phyloP scores from a whole-genome alignment of 2,888 invertebrate genomes.

The Drosophila mimetica region DNA sequence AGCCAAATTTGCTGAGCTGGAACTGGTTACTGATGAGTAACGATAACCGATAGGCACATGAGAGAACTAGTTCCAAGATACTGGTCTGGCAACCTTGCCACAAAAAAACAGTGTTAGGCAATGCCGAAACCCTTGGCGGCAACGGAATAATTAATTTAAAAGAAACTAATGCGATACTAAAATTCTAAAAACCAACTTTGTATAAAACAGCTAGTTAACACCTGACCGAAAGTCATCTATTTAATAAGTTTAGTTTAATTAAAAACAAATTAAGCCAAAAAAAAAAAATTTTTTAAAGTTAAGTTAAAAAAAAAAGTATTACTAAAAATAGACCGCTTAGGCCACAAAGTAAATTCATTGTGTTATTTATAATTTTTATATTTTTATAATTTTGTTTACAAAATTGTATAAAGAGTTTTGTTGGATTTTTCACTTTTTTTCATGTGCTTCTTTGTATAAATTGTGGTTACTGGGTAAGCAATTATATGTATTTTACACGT shows the following conservation, averaged over 20 bases:
- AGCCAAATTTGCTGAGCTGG: constrained; percentile 8
- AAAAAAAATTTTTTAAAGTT: too few relatives aligned
- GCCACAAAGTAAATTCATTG: constrained; percentile 61
- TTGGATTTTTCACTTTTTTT: constrained; percentile 21
- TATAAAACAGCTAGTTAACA: too few relatives aligned
- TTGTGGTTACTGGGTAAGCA: constrained; percentile 61
- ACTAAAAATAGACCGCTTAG: constrained; percentile 12
- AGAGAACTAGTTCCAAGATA: neutral
- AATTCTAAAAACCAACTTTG: too few relatives aligned
- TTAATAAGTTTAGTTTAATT: too few relatives aligned
- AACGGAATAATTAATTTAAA: too few relatives aligned
- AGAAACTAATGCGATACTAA: too few relatives aligned
- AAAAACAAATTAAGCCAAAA: too few relatives aligned
- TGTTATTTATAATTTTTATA: constrained; percentile 39
- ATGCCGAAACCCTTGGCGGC: neutral
- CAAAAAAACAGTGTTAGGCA: neutral
- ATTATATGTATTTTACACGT: constrained; percentile 39
- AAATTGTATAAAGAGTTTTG: constrained; percentile 65
- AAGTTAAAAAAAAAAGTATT: too few relatives aligned
- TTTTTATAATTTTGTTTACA: constrained; percentile 64
- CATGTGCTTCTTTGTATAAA: constrained; percentile 52
- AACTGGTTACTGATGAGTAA: constrained; percentile 10
- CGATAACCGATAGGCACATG: neutral
- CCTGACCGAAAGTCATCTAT: too few relatives aligned
- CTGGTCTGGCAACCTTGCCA: neutral